These are phyloP conservation scores for Ectemnius cavifrons DNA, from an alignment of 2,888 invertebrate species.

Conservation along the genomic window DNA sequence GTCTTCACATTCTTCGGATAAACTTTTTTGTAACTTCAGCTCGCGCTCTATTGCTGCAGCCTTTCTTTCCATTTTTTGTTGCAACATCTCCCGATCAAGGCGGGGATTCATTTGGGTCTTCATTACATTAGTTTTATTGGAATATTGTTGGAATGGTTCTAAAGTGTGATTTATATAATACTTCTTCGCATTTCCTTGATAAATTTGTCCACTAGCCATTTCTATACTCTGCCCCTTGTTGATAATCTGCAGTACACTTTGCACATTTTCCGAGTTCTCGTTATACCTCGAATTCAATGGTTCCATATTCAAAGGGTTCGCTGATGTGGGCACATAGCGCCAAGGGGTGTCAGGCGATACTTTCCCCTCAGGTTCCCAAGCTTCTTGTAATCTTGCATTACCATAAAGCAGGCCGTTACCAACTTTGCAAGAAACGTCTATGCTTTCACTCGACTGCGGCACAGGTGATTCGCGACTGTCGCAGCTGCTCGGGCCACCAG, in stretches of 20 bases:
- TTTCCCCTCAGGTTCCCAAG: slow-evolving; percentile 76
- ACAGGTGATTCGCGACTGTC: slow-evolving; percentile 66
- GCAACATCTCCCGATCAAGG: slow-evolving; percentile 69
- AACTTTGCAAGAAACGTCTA: slow-evolving; percentile 68
- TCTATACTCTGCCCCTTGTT: slow-evolving; percentile 74
- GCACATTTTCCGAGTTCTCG: slow-evolving; percentile 69
- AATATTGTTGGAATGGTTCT: slow-evolving; percentile 71
- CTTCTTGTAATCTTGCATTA: slow-evolving; percentile 75
- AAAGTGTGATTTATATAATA: slow-evolving; percentile 74
- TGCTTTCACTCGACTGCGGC: slow-evolving; percentile 62
- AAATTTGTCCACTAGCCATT: slow-evolving; percentile 70
- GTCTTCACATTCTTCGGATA: slow-evolving; percentile 89
- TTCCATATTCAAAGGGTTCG: slow-evolving; percentile 69
- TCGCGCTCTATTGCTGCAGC: slow-evolving; percentile 81
- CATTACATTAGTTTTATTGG: slow-evolving; percentile 63
- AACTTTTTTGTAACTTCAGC: slow-evolving; percentile 83
- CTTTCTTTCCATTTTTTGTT: slow-evolving; percentile 73
- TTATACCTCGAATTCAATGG: slow-evolving; percentile 64
- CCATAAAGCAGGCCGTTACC: slow-evolving; percentile 74
- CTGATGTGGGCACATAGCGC: slow-evolving; percentile 72
- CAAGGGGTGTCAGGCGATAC: slow-evolving; percentile 75
- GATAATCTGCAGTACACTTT: slow-evolving; percentile 73
- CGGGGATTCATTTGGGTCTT: slow-evolving; percentile 66
- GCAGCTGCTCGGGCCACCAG: slow-evolving; percentile 63
- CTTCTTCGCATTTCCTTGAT: slow-evolving; percentile 72